Percentiles rank a stretch among this genome's conserved stretches.
Evolutionary conservation across 2,888 invertebrate species (phyloP).

Genomic region (Ptychoptera albimana): DNA sequence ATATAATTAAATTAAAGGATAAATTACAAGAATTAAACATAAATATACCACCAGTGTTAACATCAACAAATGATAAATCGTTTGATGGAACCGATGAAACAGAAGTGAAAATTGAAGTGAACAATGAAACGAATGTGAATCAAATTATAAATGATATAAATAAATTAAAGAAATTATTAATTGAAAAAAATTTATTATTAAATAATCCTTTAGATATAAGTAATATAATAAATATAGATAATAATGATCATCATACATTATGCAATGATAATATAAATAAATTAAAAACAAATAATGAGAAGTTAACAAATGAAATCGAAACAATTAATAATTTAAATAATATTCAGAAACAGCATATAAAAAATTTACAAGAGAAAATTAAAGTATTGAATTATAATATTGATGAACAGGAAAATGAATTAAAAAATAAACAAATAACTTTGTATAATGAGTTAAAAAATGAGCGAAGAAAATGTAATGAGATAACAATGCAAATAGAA

Average conservation of each 20-base stretch:
- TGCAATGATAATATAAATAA: conserved; percentile 43
- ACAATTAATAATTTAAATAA: conserved; percentile 25
- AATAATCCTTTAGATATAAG: conserved; percentile 43
- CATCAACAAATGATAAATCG: not conserved
- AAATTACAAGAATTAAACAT: conserved; percentile 18
- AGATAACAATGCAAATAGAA: conserved; percentile 25
- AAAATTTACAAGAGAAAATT: conserved; percentile 48
- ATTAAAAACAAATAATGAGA: conserved; percentile 32
- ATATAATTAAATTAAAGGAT: conserved; percentile 44
- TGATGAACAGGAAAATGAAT: conserved; percentile 45
- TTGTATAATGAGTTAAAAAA: conserved; percentile 33
- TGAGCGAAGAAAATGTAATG: conserved; percentile 25
- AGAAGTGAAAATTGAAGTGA: conserved; percentile 21
- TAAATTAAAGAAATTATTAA: conserved; percentile 41
- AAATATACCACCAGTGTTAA: conserved; percentile 9
- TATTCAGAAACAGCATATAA: conserved; percentile 41
- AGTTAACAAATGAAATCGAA: conserved; percentile 18
- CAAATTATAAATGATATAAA: conserved; percentile 46
- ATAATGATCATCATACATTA: not conserved
- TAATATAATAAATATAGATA: conserved; percentile 32
- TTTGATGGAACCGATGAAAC: conserved; percentile 21
- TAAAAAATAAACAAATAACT: conserved; percentile 40
- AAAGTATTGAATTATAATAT: conserved; percentile 43
- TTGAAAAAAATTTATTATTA: conserved; percentile 41
- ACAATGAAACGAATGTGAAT: conserved; percentile 29